These are phyloP conservation scores for Hippocampus abdominalis DNA, from an alignment of 2,113 vertebrate species.

Conservation along the genomic window DNA sequence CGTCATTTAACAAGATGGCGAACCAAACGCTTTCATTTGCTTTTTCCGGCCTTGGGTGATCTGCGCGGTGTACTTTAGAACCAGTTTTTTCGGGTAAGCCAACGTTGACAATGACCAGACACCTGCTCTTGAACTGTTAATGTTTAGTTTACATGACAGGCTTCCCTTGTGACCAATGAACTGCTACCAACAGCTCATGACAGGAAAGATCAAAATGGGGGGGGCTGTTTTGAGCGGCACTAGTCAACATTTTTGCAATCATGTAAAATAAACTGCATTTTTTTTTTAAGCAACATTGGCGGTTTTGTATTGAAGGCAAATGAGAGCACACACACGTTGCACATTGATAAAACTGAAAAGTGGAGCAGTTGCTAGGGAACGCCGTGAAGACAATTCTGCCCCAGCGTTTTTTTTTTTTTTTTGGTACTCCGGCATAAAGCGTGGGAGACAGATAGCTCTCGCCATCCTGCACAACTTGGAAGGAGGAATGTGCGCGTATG, in stretches of 20 bases:
- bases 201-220: not conserved
- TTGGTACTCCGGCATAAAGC: slow-evolving; percentile 1
- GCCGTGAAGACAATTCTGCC: slow-evolving; percentile 31
- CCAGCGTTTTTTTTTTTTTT: slow-evolving; percentile 6
- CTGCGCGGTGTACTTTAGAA: slow-evolving; percentile 15
- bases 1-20: not conserved
- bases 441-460: slow-evolving; percentile 30
- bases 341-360: slow-evolving; percentile 38
- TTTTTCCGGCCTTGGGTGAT: not conserved
- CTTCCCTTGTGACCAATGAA: not conserved
- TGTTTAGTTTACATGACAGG: slow-evolving; percentile 15
- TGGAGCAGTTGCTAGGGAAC: slow-evolving; percentile 64
- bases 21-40: not conserved
- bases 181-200: not conserved
- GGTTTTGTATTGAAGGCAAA: slow-evolving; percentile 25
- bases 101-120: slow-evolving; percentile 24
- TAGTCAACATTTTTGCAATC: not conserved
- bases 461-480: slow-evolving; percentile 26
- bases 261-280: not conserved
- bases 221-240: not conserved
- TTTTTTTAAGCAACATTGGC: not conserved
- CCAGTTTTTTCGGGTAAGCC: slow-evolving; percentile 20
- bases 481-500: slow-evolving; percentile 6
- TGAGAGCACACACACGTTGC: slow-evolving; percentile 32
- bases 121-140: slow-evolving; percentile 7